phyloP scores from a whole-genome alignment of 2,797 vertebrate genomes.

The Trematomus bernacchii region DNA sequence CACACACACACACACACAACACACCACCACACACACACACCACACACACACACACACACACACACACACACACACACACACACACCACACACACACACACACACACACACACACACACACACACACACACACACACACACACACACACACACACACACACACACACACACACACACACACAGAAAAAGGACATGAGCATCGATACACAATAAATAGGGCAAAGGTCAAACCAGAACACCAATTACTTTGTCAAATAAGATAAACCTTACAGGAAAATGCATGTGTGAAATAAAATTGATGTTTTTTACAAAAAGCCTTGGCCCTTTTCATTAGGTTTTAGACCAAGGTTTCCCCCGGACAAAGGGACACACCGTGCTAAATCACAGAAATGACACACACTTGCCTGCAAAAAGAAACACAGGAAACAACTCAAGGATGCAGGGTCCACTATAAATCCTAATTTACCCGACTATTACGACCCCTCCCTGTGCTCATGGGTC shows the following conservation, averaged over 20 bases:
- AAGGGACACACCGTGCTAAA: neutral
- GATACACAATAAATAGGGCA: neutral
- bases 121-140: too few species aligned
- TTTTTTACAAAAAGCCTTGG: neutral
- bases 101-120: too few species aligned
- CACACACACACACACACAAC: too few species aligned
- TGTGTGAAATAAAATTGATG: too few species aligned
- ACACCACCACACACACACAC: too few species aligned
- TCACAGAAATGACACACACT: conserved; percentile 1
- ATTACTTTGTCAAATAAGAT: neutral
- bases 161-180: too few species aligned
- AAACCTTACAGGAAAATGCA: neutral
- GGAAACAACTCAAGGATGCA: neutral
- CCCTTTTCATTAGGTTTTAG: neutral
- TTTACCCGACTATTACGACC: neutral
- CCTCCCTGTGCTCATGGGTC: conserved; percentile 18
- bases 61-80: too few species aligned
- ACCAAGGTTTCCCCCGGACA: neutral
- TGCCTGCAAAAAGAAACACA: neutral
- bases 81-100: too few species aligned
- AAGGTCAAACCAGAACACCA: conserved; percentile 10
- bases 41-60: too few species aligned
- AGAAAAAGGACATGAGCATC: neutral
- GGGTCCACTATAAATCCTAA: too few species aligned
- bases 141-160: too few species aligned